phyloP scores from a whole-genome alignment of 2,797 vertebrate genomes.

The Poecile montanus region DNA sequence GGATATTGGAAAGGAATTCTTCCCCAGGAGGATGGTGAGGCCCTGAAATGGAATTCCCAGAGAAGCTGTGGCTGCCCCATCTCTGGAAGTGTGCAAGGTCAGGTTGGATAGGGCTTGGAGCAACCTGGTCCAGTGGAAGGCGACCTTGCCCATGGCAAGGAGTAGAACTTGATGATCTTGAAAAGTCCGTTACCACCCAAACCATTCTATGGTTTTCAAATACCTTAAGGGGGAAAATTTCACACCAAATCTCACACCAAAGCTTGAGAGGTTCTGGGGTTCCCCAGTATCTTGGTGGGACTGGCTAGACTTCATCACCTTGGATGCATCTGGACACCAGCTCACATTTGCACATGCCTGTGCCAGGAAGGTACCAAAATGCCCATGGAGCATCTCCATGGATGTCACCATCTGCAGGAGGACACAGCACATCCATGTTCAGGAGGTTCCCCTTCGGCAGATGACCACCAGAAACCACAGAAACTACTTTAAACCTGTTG shows the following conservation, averaged over 20 bases:
- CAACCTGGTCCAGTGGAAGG: background rate
- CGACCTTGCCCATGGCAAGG: background rate
- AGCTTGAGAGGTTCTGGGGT: background rate
- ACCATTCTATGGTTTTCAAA: background rate
- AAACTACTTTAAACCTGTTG: background rate
- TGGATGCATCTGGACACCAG: background rate
- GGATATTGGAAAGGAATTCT: background rate
- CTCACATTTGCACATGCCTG: background rate
- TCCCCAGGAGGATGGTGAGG: background rate
- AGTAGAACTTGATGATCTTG: rapidly evolving
- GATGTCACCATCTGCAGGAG: rapidly evolving
- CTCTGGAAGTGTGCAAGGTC: background rate
- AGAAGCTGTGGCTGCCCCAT: background rate
- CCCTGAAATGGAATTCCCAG: background rate
- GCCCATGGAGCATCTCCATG: background rate
- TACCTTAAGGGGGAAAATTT: background rate
- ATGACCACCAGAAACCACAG: background rate
- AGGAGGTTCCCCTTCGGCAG: background rate
- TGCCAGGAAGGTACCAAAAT: rapidly evolving
- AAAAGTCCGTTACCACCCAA: background rate
- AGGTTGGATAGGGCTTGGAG: rapidly evolving
- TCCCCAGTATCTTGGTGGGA: background rate
- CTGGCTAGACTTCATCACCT: background rate
- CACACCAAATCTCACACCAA: background rate
- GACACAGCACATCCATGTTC: rapidly evolving